Evolutionary conservation across 1,140 invertebrate species (phyloP).

Genomic region (Drosophila tani): DNA sequence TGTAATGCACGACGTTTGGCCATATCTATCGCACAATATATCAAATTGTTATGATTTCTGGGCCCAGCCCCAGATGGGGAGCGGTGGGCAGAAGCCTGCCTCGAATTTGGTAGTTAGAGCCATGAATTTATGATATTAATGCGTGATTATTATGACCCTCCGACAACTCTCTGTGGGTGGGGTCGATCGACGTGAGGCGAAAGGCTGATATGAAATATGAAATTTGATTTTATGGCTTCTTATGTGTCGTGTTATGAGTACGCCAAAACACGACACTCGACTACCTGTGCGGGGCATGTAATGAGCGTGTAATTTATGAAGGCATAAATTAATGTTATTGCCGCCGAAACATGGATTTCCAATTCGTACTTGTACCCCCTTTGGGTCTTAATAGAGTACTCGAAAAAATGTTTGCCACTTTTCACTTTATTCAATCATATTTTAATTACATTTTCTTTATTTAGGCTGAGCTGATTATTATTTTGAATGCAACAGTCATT

Average conservation of each 20-base stretch:
- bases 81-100: conserved; percentile 52
- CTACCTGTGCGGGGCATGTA: conserved; percentile 62
- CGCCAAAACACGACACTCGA: conserved; percentile 62
- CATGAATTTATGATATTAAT: conserved; percentile 80
- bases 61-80: conserved; percentile 51
- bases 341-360: conserved; percentile 16
- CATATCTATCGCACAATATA: conserved; percentile 64
- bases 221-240: conserved; percentile 72
- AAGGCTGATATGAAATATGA: conserved; percentile 72
- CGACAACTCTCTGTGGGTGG: conserved; percentile 7
- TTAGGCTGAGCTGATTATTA: neutral
- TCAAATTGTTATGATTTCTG: conserved; percentile 67
- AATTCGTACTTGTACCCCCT: neutral
- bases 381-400: conserved; percentile 3
- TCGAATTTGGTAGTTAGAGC: conserved; percentile 58
- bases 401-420: conserved; percentile 15
- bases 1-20: conserved; percentile 42
- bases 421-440: conserved; percentile 26
- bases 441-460: conserved; percentile 18
- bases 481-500: neutral
- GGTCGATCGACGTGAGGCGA: conserved; percentile 61
- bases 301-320: conserved; percentile 68
- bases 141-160: conserved; percentile 68
- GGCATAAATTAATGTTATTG: conserved; percentile 54
- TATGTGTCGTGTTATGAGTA: conserved; percentile 68